phyloP scores from a whole-genome alignment of 1,140 invertebrate genomes.

The Venustaconcha ellipsiformis region DNA sequence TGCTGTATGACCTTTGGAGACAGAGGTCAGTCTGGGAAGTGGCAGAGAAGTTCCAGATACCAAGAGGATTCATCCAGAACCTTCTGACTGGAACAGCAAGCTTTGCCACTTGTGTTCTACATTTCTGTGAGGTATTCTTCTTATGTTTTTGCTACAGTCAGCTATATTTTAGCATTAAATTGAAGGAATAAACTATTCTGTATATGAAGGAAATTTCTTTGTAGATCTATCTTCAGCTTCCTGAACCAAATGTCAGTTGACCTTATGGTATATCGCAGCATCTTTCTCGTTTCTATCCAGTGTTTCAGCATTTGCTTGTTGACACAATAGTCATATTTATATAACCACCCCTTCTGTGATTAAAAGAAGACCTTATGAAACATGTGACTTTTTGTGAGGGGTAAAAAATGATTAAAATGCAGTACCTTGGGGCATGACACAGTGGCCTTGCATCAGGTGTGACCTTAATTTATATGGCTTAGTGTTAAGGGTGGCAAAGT shows the following conservation, averaged over 20 bases:
- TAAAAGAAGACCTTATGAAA: no score
- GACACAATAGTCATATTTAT: no score
- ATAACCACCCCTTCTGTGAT: no score
- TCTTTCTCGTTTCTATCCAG: no score
- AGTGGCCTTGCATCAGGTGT: no score
- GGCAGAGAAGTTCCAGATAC: slow-evolving; percentile 77
- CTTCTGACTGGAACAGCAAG: slow-evolving; percentile 78
- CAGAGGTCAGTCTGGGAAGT: slow-evolving; percentile 79
- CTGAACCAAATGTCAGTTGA: not conserved
- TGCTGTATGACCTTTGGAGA: slow-evolving; percentile 86
- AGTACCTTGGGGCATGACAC: no score
- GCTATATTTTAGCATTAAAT: slow-evolving; percentile 1
- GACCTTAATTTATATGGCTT: no score
- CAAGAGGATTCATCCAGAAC: slow-evolving; percentile 77
- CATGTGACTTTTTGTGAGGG: no score
- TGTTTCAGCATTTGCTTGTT: no score
- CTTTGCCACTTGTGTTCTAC: slow-evolving; percentile 80
- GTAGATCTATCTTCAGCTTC: not conserved
- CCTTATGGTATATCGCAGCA: not conserved
- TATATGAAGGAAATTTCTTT: no score
- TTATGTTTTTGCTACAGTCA: not conserved
- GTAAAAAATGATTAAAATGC: no score
- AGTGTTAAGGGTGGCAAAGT: no score
- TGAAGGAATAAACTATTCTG: not conserved
- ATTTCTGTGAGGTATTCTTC: slow-evolving; percentile 73